phyloP scores from a whole-genome alignment of 2,888 invertebrate genomes.

The Dicyrtomina minuta region DNA sequence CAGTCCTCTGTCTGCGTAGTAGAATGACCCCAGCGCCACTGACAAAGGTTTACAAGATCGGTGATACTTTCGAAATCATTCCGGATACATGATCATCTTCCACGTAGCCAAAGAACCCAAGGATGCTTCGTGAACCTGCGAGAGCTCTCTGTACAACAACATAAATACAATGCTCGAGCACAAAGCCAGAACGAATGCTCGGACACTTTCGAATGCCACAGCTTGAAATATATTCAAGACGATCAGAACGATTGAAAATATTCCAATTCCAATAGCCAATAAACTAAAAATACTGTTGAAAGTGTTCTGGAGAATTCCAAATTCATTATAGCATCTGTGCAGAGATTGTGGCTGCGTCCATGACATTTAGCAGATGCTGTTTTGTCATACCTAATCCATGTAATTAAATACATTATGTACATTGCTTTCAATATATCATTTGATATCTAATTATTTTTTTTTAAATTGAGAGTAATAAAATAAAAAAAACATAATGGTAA shows the following conservation, averaged over 20 bases:
- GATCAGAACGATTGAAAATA: background rate
- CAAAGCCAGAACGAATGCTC: background rate
- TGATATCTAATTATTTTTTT: no score
- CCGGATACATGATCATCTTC: background rate
- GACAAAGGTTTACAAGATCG: background rate
- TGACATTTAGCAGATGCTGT: background rate
- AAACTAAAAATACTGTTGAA: slow-evolving; percentile 3
- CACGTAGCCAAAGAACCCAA: background rate
- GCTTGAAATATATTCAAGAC: background rate
- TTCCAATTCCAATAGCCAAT: background rate
- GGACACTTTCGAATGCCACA: background rate
- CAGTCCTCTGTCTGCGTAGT: background rate
- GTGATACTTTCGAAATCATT: background rate
- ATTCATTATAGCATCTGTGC: background rate
- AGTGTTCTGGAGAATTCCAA: background rate
- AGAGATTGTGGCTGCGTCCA: no score
- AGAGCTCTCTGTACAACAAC: background rate
- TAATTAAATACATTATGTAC: no score
- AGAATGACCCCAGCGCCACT: background rate
- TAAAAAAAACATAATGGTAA: background rate
- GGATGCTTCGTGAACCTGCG: background rate
- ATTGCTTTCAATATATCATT: no score
- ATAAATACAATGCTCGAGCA: no score
- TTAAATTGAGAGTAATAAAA: background rate
- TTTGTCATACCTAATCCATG: background rate